Evolutionary conservation across 2,113 vertebrate genomes (phyloP), one percentile per base, ranked within the genome.

Genomic region (Dryoscopus gambensis): DNA sequence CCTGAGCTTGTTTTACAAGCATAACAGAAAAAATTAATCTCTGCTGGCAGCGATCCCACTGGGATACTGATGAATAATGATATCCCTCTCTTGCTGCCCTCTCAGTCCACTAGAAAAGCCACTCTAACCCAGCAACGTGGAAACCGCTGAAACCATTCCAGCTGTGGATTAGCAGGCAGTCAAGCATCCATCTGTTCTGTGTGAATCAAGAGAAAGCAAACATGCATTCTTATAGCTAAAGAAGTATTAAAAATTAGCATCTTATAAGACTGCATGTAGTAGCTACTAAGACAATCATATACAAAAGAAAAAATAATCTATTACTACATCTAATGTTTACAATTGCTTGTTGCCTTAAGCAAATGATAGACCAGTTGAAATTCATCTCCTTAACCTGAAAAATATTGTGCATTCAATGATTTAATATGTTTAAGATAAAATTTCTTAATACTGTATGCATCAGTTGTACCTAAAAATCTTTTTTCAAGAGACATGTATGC

Each of bases 11-110:
- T 98, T 98, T 98, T 98, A 98, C 98, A 98, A 98, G 98, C 98
- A 98, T 98, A 98, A 98, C 98, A 98, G 98, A 98, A 98, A 98
- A 98, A 98, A 98, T 98, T 98, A 98, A 98, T 98, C 98, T 98
- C 98, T 98, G 98, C 98, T 98, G 98, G 98, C 98, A 98, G 98
- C 18, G 60, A 97, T 98, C 98, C 98, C 98, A 97, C 98, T 97
- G 98, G 98, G 98, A 98, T 98, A 98, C 98, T 98, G 98, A 98
- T 98, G 98, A 98, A 98, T 98, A 98, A 98, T 98, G 98, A 98
- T 98, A 98, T 98, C 98, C 98, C 98, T 98, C 98, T 98, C 98
- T 98, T 97, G 97, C 98, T 98, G 98, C 98, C 98, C 98, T 98
- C 98, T 98, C 98, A 98, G 98, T 98, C 98, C 98, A 98, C 98